Conservation (phyloP, 1,140 invertebrate species). For the Drosophila saltans region DNA sequence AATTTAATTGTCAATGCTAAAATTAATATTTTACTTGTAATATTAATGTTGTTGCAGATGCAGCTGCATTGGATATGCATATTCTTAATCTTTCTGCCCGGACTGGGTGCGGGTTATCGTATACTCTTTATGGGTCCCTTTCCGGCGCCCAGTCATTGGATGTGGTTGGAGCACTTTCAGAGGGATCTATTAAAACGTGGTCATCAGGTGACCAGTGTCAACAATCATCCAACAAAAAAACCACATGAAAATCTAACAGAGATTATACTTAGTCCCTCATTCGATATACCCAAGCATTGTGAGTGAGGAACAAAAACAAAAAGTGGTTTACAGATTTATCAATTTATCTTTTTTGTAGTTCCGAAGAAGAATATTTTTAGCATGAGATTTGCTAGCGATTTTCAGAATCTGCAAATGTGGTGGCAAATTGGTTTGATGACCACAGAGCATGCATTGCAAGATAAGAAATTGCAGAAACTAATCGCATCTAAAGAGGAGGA, state of each 20-base stretch:
- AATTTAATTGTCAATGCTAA: conserved; percentile 48
- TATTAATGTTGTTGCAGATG: conserved; percentile 56
- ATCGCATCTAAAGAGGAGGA: conserved; percentile 82
- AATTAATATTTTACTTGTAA: background rate
- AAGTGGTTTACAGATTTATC: background rate
- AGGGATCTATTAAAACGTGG: conserved; percentile 85
- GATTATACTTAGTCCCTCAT: conserved; percentile 84
- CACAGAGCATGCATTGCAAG: conserved; percentile 84
- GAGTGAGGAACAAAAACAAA: conserved; percentile 29
- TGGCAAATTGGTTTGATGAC: conserved; percentile 83
- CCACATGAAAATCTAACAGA: conserved; percentile 84
- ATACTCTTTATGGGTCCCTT: conserved; percentile 82
- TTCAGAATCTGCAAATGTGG: conserved; percentile 72
- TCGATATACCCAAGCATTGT: conserved; percentile 84
- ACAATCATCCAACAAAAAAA: conserved; percentile 83
- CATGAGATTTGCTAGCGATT: conserved; percentile 73
- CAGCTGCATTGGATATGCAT: conserved; percentile 49
- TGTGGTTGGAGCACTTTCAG: conserved; percentile 85
- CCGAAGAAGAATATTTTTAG: conserved; percentile 79
- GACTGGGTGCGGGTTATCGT: conserved; percentile 40
- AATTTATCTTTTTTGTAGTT: conserved; percentile 41
- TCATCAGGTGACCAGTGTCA: conserved; percentile 86
- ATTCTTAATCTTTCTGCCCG: conserved; percentile 34
- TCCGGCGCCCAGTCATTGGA: conserved; percentile 84
- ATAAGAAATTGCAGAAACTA: conserved; percentile 83